A percentile compares a stretch with the other conserved stretches of the same genome.
phyloP scores from a whole-genome alignment of 2,888 invertebrate species.

The Alentia gelatinosa region DNA sequence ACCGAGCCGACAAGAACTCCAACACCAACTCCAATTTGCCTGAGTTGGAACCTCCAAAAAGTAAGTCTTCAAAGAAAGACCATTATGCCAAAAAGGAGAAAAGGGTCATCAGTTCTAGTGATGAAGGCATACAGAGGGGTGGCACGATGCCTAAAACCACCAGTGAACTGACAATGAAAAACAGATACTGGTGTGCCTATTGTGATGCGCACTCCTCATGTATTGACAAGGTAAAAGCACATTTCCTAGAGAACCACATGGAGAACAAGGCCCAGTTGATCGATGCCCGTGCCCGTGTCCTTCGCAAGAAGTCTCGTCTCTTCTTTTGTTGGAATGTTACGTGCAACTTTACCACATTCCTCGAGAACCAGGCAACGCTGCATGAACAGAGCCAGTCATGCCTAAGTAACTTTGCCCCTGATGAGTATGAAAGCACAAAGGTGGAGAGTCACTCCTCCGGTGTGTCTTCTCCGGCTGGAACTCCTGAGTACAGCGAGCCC shows the following conservation, averaged over 20 bases:
- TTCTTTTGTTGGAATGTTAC: constrained; percentile 39
- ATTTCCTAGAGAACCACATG: constrained; percentile 45
- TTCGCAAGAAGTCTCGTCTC: constrained; percentile 12
- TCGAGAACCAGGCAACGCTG: not conserved
- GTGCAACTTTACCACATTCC: constrained; percentile 25
- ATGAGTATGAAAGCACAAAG: not conserved
- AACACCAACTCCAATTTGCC: not conserved
- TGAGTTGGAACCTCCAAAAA: not conserved
- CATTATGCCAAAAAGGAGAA: not conserved
- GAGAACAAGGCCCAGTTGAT: constrained; percentile 12
- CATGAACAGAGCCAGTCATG: constrained; percentile 30
- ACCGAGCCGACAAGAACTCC: not conserved
- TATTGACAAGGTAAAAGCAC: constrained; percentile 7
- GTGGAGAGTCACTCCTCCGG: not conserved
- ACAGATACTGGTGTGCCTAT: constrained; percentile 15
- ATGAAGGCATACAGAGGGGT: not conserved
- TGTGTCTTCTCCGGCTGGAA: not conserved
- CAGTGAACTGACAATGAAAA: not conserved
- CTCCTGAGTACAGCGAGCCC: not conserved
- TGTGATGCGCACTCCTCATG: constrained; percentile 8
- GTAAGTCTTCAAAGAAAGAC: not conserved
- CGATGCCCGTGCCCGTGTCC: constrained; percentile 23
- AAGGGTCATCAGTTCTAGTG: not conserved
- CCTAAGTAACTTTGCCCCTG: constrained; percentile 5
- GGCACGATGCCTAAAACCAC: constrained; percentile 19